A percentile compares a stretch with the other conserved stretches of the same genome.
These are phyloP conservation scores for Thumatha senex DNA, from an alignment of 2,888 invertebrate species.

Conservation along the genomic window DNA sequence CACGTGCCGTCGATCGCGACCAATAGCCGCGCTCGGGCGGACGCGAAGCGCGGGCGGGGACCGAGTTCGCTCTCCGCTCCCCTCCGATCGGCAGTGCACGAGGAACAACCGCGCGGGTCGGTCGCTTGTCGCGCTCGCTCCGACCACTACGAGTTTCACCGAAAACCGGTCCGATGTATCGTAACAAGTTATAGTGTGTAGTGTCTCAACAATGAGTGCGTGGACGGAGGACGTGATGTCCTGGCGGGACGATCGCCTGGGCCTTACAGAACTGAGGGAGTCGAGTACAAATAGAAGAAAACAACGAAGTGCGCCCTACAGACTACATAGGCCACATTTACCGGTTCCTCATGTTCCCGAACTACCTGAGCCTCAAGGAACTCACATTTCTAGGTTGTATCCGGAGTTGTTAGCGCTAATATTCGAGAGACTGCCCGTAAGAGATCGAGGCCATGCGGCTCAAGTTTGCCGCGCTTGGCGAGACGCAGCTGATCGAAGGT, in stretches of 20 bases:
- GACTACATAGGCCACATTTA: constrained; percentile 87
- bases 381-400: constrained; percentile 94
- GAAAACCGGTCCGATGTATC: constrained; percentile 73
- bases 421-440: constrained; percentile 93
- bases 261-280: constrained; percentile 65
- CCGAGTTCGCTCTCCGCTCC: constrained; percentile 34
- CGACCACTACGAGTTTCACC: constrained; percentile 58
- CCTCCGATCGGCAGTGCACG: constrained; percentile 66
- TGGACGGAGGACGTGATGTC: constrained; percentile 79
- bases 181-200: constrained; percentile 74
- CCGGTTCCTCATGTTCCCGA: constrained; percentile 73
- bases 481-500: constrained; percentile 95
- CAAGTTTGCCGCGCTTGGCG: constrained; percentile 95
- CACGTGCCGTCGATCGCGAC: constrained; percentile 85
- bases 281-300: constrained; percentile 77
- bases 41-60: constrained; percentile 56
- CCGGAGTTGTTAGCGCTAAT: constrained; percentile 96
- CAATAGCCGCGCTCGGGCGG: constrained; percentile 71
- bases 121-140: constrained; percentile 47
- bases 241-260: constrained; percentile 76
- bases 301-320: constrained; percentile 85
- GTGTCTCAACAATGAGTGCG: constrained; percentile 73
- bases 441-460: constrained; percentile 94
- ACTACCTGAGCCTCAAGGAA: constrained; percentile 80
- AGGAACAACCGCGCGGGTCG: constrained; percentile 52